Base-by-base conservation (phyloP, 2,888 invertebrate species). In the Tromatobia lineatoria region DNA sequence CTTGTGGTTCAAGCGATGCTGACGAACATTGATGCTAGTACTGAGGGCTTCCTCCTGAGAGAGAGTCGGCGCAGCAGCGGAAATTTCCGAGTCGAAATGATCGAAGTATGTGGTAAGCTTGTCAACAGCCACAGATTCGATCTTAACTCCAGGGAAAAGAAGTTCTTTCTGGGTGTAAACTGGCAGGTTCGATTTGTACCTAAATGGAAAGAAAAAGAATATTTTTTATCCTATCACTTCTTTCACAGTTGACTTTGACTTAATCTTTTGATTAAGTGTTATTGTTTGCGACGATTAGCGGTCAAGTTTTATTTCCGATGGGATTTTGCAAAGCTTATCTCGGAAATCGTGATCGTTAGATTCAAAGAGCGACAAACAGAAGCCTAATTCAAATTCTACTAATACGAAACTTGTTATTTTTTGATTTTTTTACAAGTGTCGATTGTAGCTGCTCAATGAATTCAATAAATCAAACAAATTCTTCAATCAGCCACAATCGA, bases 21-120 rank as follows among this genome's bases (percentile, higher is more conserved):
- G 96, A 78, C 96, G 95, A 2, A 96, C 95, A 87, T 95, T 94
- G 89, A 95, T 95, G 88, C 95, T 95, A 47, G 94, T 91, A 85
- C 93, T 92, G 15, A 90, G 87, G 90, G 92, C 94, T 93, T 95
- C 94, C 88, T 95, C 94, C 47, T 94, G 85, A 1, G 82, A 73
- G 1, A 66, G 66, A 18, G 83, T 85, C 4, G 91, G 93, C n/a
- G 96, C 91, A 29, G 94, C 94, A 88, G 95, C 95, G 81, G 94
- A 95, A 34, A 97, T 93, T 88, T 96, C 95, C 70, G 95, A 90
- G 88, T 96, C 95, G 89, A 94, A 95, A 80, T 95, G 89, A 82
- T 97, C 96, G 91, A 96, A 96, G 94, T 95, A 96, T 18, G 97
- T 97, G 64, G 95, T 93, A 59, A 97, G 92, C 81, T 96, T 95